Percentiles rank a stretch among this genome's conserved stretches.
Conservation (phyloP, 1,140 invertebrate genomes). For the Vanessa atalanta region DNA sequence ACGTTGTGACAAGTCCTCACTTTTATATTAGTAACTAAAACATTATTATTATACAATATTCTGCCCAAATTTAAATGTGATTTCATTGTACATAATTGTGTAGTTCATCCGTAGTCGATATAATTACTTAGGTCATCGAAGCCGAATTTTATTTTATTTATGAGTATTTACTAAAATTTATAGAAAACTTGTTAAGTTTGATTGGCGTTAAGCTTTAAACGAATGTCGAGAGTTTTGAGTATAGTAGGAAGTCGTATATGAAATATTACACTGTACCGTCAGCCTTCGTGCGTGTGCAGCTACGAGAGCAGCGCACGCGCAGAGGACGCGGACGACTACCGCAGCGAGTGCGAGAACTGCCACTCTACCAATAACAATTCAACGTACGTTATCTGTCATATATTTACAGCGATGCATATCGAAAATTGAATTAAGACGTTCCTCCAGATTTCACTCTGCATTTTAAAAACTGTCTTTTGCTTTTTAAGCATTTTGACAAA, state of each 20-base stretch:
- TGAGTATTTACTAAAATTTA: too few species aligned
- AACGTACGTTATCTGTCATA: constrained; percentile 47
- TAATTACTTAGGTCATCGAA: too few species aligned
- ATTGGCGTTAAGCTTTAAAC: not conserved
- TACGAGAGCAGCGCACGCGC: constrained; percentile 71
- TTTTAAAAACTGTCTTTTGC: too few species aligned
- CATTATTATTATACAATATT: not conserved
- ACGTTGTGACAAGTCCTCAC: not conserved
- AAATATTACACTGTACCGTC: constrained; percentile 27
- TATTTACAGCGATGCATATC: not conserved
- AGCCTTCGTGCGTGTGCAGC: constrained; percentile 78
- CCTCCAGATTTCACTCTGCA: not conserved
- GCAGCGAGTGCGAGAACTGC: constrained; percentile 92
- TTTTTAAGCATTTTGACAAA: too few species aligned
- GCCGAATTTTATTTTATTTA: too few species aligned
- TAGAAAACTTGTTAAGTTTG: too few species aligned
- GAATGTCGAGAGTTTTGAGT: not conserved
- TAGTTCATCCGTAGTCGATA: too few species aligned
- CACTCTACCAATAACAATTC: constrained; percentile 86
- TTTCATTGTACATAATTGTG: too few species aligned
- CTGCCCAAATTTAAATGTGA: too few species aligned
- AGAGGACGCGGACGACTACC: constrained; percentile 87
- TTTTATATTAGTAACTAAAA: not conserved
- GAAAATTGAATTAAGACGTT: not conserved
- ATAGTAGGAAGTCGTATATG: not conserved